Evolutionary conservation across 1,140 invertebrate genomes (phyloP).

Genomic region (Hermetia illucens): DNA sequence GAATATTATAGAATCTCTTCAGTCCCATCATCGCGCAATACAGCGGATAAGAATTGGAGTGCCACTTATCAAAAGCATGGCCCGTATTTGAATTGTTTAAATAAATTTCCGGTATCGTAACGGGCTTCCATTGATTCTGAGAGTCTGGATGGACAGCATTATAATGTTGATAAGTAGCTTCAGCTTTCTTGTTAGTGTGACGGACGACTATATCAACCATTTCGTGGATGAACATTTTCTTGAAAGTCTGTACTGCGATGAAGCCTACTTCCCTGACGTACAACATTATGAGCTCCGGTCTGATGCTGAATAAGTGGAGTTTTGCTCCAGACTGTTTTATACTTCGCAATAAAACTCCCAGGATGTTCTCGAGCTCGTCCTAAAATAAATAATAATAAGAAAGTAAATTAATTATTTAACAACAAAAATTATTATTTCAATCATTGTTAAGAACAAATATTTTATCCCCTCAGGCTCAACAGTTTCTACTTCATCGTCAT

Average conservation of each 20-base stretch:
- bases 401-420: no score
- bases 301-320: constrained; percentile 9
- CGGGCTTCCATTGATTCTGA: no score
- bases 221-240: constrained; percentile 10
- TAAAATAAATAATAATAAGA: no score
- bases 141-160: no score
- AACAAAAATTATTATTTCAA: no score
- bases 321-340: constrained; percentile 9
- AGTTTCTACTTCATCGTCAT: constrained; percentile 6
- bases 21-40: no score
- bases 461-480: constrained; percentile 2
- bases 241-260: constrained; percentile 9
- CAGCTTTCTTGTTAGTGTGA: constrained; percentile 15
- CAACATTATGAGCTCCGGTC: constrained; percentile 9
- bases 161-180: constrained; percentile 9
- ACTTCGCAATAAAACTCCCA: constrained; percentile 7
- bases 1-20: no score
- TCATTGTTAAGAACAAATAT: no score
- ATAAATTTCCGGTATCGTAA: no score
- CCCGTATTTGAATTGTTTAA: no score
- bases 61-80: no score
- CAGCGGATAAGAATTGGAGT: no score
- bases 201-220: constrained; percentile 12
- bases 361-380: not conserved
- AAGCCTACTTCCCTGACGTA: constrained; percentile 11